Evolutionary conservation across 2,888 invertebrate species (phyloP).

Genomic region (Hartigia nigra): DNA sequence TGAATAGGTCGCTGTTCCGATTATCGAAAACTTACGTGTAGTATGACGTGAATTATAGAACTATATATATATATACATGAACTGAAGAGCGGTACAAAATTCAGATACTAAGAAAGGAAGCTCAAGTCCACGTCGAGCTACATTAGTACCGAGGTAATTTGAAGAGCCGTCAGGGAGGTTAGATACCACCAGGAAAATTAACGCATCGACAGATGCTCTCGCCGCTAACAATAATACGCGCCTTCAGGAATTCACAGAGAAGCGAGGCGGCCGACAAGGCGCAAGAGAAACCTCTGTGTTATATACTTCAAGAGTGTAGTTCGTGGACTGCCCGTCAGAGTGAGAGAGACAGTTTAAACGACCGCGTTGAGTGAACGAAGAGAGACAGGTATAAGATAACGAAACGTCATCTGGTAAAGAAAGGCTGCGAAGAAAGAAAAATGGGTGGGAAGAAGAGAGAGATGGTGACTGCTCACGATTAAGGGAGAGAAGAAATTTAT

Average conservation of each 20-base stretch:
- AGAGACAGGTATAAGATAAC: background rate
- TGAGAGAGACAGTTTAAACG: background rate
- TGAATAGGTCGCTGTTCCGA: background rate
- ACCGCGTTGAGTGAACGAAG: background rate
- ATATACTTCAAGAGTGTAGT: too few species aligned
- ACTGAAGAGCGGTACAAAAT: background rate
- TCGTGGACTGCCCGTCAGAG: background rate
- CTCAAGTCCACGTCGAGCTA: background rate
- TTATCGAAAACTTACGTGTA: background rate
- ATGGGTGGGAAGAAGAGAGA: too few species aligned
- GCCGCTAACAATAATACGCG: background rate
- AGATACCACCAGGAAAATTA: background rate
- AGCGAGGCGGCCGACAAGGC: background rate
- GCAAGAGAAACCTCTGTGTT: background rate
- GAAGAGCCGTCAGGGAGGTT: background rate
- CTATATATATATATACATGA: background rate
- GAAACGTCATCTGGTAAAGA: background rate
- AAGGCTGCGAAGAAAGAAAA: background rate
- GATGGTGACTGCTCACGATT: too few species aligned
- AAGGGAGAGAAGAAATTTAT: too few species aligned
- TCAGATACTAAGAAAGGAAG: background rate
- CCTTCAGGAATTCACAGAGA: background rate
- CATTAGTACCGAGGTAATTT: background rate
- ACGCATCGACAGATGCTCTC: background rate
- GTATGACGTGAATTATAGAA: background rate